Percentiles rank a stretch among this genome's conserved stretches.
phyloP scores from a whole-genome alignment of 1,140 invertebrate genomes.

The Saccostrea cuccullata region DNA sequence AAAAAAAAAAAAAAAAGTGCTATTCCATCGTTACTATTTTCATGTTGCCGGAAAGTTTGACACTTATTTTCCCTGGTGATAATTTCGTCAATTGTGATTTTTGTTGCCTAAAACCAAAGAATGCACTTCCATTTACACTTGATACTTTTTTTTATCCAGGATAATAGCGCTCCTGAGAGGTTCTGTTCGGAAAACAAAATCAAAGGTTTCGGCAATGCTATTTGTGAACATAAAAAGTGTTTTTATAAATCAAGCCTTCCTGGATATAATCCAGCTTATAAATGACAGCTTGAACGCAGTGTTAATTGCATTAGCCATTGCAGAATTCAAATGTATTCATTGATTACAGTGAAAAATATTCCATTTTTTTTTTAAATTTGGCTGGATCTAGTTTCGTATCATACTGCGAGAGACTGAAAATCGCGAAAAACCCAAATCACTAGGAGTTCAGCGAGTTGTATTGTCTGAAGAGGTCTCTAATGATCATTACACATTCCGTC shows the following conservation, averaged over 20 bases:
- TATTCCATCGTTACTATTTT: too few relatives aligned
- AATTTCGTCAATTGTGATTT: not conserved
- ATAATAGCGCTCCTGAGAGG: not conserved
- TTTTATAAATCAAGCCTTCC: not conserved
- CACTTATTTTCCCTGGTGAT: not conserved
- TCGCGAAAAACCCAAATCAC: not conserved
- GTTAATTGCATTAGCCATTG: not conserved
- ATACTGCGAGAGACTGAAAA: not conserved
- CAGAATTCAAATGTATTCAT: not conserved
- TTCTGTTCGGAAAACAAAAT: not conserved
- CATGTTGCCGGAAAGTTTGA: too few relatives aligned
- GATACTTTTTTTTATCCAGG: not conserved
- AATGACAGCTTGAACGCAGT: not conserved
- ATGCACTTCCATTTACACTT: not conserved
- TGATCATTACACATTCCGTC: not conserved
- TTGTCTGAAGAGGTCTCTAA: not conserved
- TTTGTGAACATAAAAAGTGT: slow-evolving; percentile 17
- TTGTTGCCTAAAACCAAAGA: not conserved
- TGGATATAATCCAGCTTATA: not conserved
- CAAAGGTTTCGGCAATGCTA: not conserved
- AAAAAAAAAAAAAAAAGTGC: too few relatives aligned
- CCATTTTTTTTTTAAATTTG: not conserved
- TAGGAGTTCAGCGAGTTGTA: not conserved
- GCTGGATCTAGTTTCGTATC: not conserved
- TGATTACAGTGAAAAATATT: not conserved